Base-by-base conservation (phyloP, 1,140 invertebrate species). In the Wiebesia pumilae region DNA sequence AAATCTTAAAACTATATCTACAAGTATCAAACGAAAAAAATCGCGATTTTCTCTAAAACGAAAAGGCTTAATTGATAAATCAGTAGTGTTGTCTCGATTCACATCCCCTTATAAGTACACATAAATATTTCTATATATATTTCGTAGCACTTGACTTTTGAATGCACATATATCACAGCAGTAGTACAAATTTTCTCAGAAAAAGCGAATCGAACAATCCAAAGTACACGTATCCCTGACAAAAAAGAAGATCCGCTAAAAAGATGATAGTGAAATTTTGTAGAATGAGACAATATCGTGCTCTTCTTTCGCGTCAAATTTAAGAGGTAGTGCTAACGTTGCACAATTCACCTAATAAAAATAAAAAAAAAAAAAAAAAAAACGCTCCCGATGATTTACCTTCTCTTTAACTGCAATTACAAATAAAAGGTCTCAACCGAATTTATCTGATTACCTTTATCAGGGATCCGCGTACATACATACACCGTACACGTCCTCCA, bases 161-260 rank as follows among this genome's bases (percentile, higher is more conserved):
- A 88, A 88, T 88, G 88, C 86, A 88, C 88, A 86, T 83, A 85
- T 88, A 88, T 88, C 88, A 88, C 88, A 88, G 88, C 86, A 86
- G 84, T 73, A 87, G 67, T 88, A 88, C 81, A 83, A 47, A n/a
- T 83, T 83, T 80, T 54, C 33, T 69, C 79, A 77, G 51, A 71
- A 65, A 87, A 86, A 87, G 83, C 47, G 67, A 85, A 88, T 83
- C 71, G 73, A 88, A 78, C 58, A 47, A 78, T 73, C 24, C 43
- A 84, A 81, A 82, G n/a, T 85, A 58, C 78, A 80, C 62, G 33
- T 51, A 71, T 80, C n/a, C 35, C 38, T 51, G 83, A 62, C 38
- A 47, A 84, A 69, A 71, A 62, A 47, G 14, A 80, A 85, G 71
- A 54, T 80, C 30, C 43, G 47, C 24, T 40, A 33, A 67, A 27